These are phyloP conservation scores for Sycophila texana DNA, from an alignment of 2,888 invertebrate genomes.

Conservation along the genomic window DNA sequence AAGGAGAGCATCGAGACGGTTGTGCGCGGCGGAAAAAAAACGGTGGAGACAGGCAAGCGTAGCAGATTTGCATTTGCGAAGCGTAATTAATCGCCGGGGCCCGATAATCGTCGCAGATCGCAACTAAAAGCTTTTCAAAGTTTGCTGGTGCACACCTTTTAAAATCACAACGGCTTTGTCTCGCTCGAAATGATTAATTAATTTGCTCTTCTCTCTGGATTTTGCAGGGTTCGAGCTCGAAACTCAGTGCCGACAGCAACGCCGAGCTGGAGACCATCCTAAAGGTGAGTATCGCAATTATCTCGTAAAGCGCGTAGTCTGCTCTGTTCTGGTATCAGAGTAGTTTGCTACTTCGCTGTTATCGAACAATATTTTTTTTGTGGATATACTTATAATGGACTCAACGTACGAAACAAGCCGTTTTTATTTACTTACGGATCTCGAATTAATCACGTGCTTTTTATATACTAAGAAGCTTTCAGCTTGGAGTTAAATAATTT, in stretches of 20 bases:
- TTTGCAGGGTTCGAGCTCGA: slow-evolving; percentile 67
- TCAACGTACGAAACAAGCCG: no score
- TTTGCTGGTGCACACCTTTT: slow-evolving; percentile 9
- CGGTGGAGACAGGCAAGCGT: no score
- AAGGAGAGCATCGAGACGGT: neutral
- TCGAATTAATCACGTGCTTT: no score
- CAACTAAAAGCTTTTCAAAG: slow-evolving; percentile 50
- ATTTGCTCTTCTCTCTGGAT: slow-evolving; percentile 54
- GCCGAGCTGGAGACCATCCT: slow-evolving; percentile 82
- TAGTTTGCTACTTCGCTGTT: no score
- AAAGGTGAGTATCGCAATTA: slow-evolving; percentile 77
- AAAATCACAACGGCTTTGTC: slow-evolving; percentile 43
- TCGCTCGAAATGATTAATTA: slow-evolving; percentile 48
- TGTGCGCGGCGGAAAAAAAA: neutral
- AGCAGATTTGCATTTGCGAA: slow-evolving; percentile 37
- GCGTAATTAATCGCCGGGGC: slow-evolving; percentile 43
- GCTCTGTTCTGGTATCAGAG: no score
- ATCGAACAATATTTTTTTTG: no score
- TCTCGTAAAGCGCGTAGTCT: no score
- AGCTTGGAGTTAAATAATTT: no score
- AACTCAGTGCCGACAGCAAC: slow-evolving; percentile 78
- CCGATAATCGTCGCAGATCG: neutral
- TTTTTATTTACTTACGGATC: no score
- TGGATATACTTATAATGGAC: no score
- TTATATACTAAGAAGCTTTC: no score